phyloP scores from a whole-genome alignment of 92 coral and sea anemone species.

The Nematostella vectensis region DNA sequence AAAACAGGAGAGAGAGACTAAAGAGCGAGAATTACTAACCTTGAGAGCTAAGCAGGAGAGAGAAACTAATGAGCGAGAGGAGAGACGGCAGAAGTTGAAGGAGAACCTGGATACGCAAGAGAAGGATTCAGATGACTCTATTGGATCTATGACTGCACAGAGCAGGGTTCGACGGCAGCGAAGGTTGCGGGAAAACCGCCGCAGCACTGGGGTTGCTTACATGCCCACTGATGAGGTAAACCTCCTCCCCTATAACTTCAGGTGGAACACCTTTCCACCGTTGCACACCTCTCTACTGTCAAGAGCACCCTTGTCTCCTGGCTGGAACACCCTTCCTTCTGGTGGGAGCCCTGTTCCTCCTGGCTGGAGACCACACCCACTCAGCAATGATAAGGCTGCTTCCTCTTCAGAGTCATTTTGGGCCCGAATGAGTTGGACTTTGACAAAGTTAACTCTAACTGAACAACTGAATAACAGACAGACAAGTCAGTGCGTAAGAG shows the following conservation, averaged over 20 bases:
- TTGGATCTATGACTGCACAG: conserved; percentile 38
- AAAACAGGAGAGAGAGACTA: conserved; percentile 11
- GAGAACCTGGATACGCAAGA: conserved; percentile 45
- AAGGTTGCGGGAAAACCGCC: conserved; percentile 57
- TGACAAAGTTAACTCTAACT: no score
- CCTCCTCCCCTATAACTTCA: conserved; percentile 11
- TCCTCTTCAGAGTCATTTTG: no score
- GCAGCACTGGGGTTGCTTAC: conserved; percentile 75
- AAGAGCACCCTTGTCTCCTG: no score
- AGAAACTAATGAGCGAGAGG: conserved; percentile 18
- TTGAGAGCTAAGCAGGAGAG: conserved; percentile 5
- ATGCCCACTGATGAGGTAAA: conserved; percentile 75
- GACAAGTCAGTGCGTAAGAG: no score
- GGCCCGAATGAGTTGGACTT: no score
- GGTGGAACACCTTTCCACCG: no score
- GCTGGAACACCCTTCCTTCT: no score
- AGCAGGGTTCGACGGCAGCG: conserved; percentile 47
- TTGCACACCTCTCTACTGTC: no score
- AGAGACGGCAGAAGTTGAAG: conserved; percentile 24
- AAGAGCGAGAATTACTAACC: conserved; percentile 21
- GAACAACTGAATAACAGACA: no score
- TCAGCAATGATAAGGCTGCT: no score
- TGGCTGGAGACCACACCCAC: no score
- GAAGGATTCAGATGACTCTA: conserved; percentile 60
- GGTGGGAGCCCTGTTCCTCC: no score